A percentile compares a stretch with the other conserved stretches of the same genome.
Evolutionary conservation across 1,140 invertebrate genomes (phyloP).

Genomic region (Bathynomus jamesi): DNA sequence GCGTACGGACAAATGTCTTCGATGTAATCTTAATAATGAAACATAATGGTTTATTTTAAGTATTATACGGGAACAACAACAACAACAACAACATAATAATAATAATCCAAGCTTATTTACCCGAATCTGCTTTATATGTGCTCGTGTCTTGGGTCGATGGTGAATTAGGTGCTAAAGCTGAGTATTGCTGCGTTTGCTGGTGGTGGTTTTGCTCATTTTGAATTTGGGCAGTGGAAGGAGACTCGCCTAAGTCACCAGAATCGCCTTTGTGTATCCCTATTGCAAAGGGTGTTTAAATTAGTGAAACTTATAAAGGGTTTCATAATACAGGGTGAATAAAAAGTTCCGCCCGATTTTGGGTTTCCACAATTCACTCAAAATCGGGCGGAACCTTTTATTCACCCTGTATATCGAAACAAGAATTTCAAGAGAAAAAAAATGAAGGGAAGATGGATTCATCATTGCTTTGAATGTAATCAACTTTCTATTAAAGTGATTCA

Average conservation of each 20-base stretch:
- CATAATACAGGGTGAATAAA: no score
- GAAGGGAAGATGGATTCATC: no score
- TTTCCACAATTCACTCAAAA: no score
- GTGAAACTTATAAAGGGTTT: no score
- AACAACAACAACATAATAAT: not conserved
- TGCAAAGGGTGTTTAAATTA: no score
- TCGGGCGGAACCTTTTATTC: no score
- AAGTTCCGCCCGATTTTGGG: no score
- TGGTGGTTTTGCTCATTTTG: slow-evolving; percentile 51
- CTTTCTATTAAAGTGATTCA: no score
- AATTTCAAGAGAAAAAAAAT: no score
- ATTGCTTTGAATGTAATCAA: no score
- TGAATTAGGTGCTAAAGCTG: slow-evolving; percentile 26
- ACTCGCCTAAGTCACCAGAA: slow-evolving; percentile 49
- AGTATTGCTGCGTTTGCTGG: slow-evolving; percentile 33
- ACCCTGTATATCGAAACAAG: no score
- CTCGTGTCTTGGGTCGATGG: slow-evolving; percentile 35
- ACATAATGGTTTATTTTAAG: no score
- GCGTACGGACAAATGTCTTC: slow-evolving; percentile 86
- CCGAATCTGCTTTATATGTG: slow-evolving; percentile 43
- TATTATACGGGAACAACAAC: not conserved
- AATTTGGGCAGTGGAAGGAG: slow-evolving; percentile 60
- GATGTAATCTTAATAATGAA: slow-evolving; percentile 60
- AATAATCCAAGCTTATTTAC: not conserved
- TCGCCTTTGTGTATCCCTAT: not conserved